phyloP scores from a whole-genome alignment of 2,113 vertebrate genomes.

The Sinocyclocheilus anshuiensis region DNA sequence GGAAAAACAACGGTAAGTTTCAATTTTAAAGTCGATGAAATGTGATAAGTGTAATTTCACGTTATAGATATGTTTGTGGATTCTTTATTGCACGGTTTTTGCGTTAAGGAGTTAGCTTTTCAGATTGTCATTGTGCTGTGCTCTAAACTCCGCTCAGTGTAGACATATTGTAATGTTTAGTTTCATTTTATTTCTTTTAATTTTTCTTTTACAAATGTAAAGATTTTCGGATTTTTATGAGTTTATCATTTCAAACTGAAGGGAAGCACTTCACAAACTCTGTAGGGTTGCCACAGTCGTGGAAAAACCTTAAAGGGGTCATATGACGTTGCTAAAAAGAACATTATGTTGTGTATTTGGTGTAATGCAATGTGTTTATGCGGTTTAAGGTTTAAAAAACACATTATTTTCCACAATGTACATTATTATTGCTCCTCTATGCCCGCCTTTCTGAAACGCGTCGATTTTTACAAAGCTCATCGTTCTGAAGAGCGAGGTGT shows the following conservation, averaged over 20 bases:
- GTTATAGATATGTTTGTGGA: not conserved
- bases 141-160: not conserved
- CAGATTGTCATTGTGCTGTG: not conserved
- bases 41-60: not conserved
- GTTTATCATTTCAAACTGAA: not conserved
- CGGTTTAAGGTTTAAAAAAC: too few species aligned
- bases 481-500: too few species aligned
- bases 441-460: too few species aligned
- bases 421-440: too few species aligned
- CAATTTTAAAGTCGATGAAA: not conserved
- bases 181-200: not conserved
- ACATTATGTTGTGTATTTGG: too few species aligned
- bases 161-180: not conserved
- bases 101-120: not conserved
- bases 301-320: not conserved
- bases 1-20: not conserved
- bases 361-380: too few species aligned
- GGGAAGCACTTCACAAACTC: not conserved
- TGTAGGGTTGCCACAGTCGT: not conserved
- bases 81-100: not conserved
- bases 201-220: not conserved
- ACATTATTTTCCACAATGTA: too few species aligned
- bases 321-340: too few species aligned
- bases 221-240: not conserved
- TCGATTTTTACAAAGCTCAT: too few species aligned